Evolutionary conservation across 2,888 invertebrate genomes (phyloP).

Genomic region (Standfussiana lucernea): DNA sequence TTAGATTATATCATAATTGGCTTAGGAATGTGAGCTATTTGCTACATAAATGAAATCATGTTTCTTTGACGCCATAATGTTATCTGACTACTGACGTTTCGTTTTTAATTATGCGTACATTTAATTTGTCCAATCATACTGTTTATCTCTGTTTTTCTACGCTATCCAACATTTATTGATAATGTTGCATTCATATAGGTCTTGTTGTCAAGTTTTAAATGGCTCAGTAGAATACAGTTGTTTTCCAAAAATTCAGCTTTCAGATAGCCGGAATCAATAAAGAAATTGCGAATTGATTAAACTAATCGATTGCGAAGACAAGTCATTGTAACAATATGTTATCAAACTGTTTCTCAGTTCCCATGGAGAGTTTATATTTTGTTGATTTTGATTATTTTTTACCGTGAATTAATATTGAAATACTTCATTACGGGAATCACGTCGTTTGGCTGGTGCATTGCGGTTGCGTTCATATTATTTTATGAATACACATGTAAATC

Average conservation of each 20-base stretch:
- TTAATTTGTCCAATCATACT: conserved; percentile 6
- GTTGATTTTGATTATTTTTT: not conserved
- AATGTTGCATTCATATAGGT: not conserved
- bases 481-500: conserved; percentile 5
- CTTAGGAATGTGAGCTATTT: conserved; percentile 51
- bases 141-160: conserved; percentile 14
- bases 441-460: conserved; percentile 14
- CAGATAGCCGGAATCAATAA: not conserved
- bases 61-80: conserved; percentile 22
- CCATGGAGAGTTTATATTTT: not conserved
- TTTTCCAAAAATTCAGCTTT: not conserved
- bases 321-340: not conserved
- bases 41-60: conserved; percentile 27
- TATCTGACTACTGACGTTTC: conserved; percentile 7
- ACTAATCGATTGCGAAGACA: not conserved
- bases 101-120: not conserved
- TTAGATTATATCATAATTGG: conserved; percentile 70
- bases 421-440: conserved; percentile 3
- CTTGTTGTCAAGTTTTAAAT: conserved; percentile 1
- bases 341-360: conserved; percentile 1
- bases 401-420: not conserved
- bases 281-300: not conserved
- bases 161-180: conserved; percentile 19
- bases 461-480: conserved; percentile 23
- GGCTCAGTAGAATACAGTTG: not conserved